A percentile compares a stretch with the other conserved stretches of the same genome.
phyloP scores from a whole-genome alignment of 2,113 vertebrate genomes.

The Tragelaphus strepsiceros region DNA sequence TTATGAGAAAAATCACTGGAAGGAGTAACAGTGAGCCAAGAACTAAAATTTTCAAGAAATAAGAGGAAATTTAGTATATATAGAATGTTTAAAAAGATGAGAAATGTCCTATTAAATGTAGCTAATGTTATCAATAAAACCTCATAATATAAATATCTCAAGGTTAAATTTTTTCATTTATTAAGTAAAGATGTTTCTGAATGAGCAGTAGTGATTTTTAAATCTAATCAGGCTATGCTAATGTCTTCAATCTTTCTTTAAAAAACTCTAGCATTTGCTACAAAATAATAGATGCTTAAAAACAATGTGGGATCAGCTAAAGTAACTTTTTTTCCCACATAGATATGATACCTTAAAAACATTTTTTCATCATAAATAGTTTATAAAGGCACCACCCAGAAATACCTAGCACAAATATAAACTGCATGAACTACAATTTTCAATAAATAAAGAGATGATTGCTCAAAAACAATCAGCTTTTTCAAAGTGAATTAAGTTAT shows the following conservation, averaged over 20 bases:
- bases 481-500: background rate
- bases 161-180: background rate
- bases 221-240: background rate
- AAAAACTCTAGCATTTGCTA: background rate
- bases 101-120: background rate
- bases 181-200: background rate
- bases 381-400: background rate
- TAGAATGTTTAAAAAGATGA: background rate
- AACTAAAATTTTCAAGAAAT: conserved; percentile 1
- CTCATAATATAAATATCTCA: background rate
- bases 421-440: background rate
- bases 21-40: background rate
- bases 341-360: background rate
- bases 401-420: background rate
- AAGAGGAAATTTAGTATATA: background rate
- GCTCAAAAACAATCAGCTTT: background rate
- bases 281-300: background rate
- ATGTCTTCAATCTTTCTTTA: background rate
- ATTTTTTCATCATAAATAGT: conserved; percentile 10
- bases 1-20: background rate
- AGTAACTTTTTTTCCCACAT: background rate
- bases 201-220: background rate
- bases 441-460: background rate
- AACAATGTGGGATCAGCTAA: background rate
- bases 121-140: background rate